Percentiles rank a stretch among this genome's conserved stretches.
phyloP scores from a whole-genome alignment of 2,888 invertebrate species.

The Chouioia cunea region DNA sequence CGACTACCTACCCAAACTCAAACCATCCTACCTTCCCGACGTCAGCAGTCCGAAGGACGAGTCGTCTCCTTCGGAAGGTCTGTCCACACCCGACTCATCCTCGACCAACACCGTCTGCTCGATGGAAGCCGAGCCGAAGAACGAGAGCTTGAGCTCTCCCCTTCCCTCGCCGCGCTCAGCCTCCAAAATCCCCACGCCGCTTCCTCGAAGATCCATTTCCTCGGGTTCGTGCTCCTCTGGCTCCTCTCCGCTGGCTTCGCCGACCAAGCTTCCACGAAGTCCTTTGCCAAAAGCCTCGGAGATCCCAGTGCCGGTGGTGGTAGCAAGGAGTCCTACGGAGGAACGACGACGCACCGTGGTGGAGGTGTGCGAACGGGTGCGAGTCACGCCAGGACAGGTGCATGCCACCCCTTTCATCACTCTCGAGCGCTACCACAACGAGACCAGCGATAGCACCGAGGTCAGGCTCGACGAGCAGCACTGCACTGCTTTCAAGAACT shows the following conservation, averaged over 20 bases:
- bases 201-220: slow-evolving; percentile 59
- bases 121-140: background rate
- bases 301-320: slow-evolving; percentile 37
- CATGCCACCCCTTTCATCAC: slow-evolving; percentile 61
- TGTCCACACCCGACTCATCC: slow-evolving; percentile 7
- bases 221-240: slow-evolving; percentile 49
- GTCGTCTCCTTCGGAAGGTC: slow-evolving; percentile 17
- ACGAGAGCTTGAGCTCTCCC: slow-evolving; percentile 32
- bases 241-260: slow-evolving; percentile 12
- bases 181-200: slow-evolving; percentile 65
- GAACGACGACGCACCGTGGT: slow-evolving; percentile 50
- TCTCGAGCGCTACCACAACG: slow-evolving; percentile 58
- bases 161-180: slow-evolving; percentile 53
- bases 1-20: slow-evolving; percentile 47
- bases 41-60: slow-evolving; percentile 12
- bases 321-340: slow-evolving; percentile 46
- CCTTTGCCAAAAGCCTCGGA: slow-evolving; percentile 27
- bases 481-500: slow-evolving; percentile 50
- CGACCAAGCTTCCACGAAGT: slow-evolving; percentile 4
- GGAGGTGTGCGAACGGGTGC: slow-evolving; percentile 64
- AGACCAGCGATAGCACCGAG: slow-evolving; percentile 53
- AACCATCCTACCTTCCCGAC: slow-evolving; percentile 28
- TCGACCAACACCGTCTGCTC: slow-evolving; percentile 21
- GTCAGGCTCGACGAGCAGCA: slow-evolving; percentile 53
- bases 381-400: slow-evolving; percentile 57